A percentile compares a stretch with the other conserved stretches of the same genome.
Conservation (phyloP, 2,888 invertebrate species). For the Lasioglossum vierecki region DNA sequence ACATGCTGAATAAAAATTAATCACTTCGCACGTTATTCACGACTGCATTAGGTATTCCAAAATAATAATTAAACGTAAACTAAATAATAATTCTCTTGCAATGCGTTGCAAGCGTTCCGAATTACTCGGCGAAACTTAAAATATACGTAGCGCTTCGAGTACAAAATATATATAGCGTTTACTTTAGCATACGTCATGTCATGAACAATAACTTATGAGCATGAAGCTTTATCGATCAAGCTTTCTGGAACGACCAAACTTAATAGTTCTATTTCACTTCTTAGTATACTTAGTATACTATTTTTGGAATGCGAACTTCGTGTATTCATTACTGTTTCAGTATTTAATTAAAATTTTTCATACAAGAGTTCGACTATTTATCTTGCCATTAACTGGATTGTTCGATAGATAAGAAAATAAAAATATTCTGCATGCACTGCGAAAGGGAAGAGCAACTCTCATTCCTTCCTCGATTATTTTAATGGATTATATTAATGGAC, state of each 20-base stretch:
- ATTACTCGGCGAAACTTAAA: neutral
- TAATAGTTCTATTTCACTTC: neutral
- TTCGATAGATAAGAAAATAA: neutral
- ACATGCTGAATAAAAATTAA: neutral
- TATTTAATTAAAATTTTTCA: too few species aligned
- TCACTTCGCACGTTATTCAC: neutral
- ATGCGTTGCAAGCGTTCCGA: neutral
- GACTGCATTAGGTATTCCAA: neutral
- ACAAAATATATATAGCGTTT: neutral
- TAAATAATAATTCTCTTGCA: too few species aligned
- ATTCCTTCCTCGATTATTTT: too few species aligned
- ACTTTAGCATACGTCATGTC: neutral
- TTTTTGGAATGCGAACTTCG: neutral
- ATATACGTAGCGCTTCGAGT: neutral
- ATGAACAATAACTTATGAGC: neutral
- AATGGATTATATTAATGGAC: neutral
- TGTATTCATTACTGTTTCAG: neutral
- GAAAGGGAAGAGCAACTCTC: too few species aligned
- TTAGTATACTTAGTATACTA: neutral
- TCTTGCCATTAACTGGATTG: neutral
- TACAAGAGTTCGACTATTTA: too few species aligned
- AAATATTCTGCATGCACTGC: too few species aligned
- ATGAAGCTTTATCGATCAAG: neutral
- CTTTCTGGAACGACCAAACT: neutral
- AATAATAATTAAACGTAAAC: too few species aligned